A percentile compares a stretch with the other conserved stretches of the same genome.
Evolutionary conservation across 2,888 invertebrate genomes (phyloP).

Genomic region (Leptopilina myrica): DNA sequence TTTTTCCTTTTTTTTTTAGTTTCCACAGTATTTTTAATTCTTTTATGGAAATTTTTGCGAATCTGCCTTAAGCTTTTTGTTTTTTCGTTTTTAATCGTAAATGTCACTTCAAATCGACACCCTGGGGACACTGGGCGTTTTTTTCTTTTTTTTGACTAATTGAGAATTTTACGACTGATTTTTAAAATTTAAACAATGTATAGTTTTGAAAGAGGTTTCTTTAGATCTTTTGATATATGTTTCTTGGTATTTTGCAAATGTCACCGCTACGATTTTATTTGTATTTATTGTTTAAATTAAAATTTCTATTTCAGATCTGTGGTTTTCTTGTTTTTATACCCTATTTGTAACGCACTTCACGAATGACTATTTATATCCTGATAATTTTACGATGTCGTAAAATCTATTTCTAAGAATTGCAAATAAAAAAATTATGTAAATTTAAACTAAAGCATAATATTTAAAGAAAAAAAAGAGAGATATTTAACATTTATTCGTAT

Average conservation of each 20-base stretch:
- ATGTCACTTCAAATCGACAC: too few species aligned
- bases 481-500: background rate
- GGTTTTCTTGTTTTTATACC: background rate
- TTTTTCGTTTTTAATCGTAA: too few species aligned
- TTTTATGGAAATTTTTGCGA: too few species aligned
- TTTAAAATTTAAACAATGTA: too few species aligned
- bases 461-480: background rate
- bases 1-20: too few species aligned
- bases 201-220: too few species aligned
- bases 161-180: too few species aligned
- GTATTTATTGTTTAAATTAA: background rate
- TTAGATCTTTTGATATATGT: background rate
- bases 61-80: too few species aligned
- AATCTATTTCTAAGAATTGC: conserved; percentile 6
- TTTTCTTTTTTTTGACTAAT: too few species aligned
- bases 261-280: background rate
- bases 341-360: background rate
- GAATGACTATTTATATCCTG: background rate
- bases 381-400: conserved; percentile 7
- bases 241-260: background rate
- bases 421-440: background rate
- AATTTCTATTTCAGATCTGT: background rate
- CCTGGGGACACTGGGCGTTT: too few species aligned
- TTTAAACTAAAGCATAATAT: background rate
- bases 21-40: too few species aligned